A percentile compares a stretch with the other conserved stretches of the same genome.
phyloP scores from a whole-genome alignment of 1,140 invertebrate species.

The Drosophila arawakana region DNA sequence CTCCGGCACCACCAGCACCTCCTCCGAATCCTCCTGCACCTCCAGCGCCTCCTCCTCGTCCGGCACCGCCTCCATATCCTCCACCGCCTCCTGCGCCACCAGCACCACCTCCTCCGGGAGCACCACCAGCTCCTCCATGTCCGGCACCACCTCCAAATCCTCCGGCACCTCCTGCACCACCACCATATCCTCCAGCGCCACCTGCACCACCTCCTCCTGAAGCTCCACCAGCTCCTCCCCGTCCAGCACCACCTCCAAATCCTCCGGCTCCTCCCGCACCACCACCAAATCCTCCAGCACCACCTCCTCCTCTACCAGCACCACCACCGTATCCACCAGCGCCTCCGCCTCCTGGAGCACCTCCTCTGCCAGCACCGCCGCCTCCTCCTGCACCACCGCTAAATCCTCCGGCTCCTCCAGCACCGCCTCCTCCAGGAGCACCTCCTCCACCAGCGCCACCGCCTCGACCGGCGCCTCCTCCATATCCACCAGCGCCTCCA shows the following conservation, averaged over 20 bases:
- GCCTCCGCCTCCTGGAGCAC: constrained; percentile 34
- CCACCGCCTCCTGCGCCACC: constrained; percentile 9
- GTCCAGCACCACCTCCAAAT: constrained; percentile 40
- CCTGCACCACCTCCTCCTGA: constrained; percentile 41
- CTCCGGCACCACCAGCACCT: constrained; percentile 34
- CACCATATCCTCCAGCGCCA: constrained; percentile 56
- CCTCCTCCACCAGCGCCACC: constrained; percentile 42
- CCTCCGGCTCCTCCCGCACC: constrained; percentile 64
- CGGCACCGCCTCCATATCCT: constrained; percentile 52
- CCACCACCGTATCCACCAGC: not conserved
- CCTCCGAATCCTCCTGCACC: constrained; percentile 77
- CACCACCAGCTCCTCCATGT: constrained; percentile 47
- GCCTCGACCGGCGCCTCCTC: constrained; percentile 6
- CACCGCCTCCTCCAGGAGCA: constrained; percentile 56
- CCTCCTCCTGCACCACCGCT: constrained; percentile 64
- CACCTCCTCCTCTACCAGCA: constrained; percentile 35
- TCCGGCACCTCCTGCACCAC: constrained; percentile 55
- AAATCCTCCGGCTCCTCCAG: constrained; percentile 38
- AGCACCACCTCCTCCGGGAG: constrained; percentile 71
- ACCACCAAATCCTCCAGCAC: constrained; percentile 31
- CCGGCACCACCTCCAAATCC: constrained; percentile 65
- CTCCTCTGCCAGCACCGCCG: constrained; percentile 74
- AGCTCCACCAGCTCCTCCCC: constrained; percentile 57
- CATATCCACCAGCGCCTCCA: constrained; percentile 32
- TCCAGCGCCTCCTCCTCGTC: constrained; percentile 50